Conservation (phyloP, 2,888 invertebrate genomes). For the Doris montereyensis region DNA sequence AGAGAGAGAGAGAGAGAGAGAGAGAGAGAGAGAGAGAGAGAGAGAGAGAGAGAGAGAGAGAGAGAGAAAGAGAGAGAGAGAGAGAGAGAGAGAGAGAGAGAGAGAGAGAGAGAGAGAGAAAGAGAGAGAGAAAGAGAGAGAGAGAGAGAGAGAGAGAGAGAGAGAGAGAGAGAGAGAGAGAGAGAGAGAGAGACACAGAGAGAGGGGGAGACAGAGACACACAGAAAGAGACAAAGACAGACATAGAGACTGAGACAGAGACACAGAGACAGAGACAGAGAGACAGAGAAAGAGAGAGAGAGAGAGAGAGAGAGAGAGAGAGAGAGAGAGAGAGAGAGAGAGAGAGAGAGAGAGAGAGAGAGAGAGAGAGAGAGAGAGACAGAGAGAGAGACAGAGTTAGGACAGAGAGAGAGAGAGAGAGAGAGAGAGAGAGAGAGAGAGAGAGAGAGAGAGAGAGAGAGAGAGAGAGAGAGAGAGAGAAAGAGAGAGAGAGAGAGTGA, state of each 20-base stretch:
- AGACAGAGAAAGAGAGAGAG: no score
- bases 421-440: neutral
- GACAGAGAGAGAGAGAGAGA: slow-evolving; percentile 1
- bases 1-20: slow-evolving; percentile 20
- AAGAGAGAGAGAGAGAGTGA: neutral
- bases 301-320: no score
- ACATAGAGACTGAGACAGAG: neutral
- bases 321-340: no score
- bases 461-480: neutral
- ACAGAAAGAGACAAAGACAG: neutral
- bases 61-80: no score
- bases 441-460: neutral
- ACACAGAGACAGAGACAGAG: no score
- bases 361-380: neutral
- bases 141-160: slow-evolving; percentile 5
- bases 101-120: neutral
- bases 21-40: no score
- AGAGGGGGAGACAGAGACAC: neutral
- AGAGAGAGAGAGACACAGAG: neutral
- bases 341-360: neutral
- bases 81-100: neutral
- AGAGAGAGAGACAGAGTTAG: slow-evolving; percentile 13
- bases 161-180: slow-evolving; percentile 6
- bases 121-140: neutral
- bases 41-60: no score